Evolutionary conservation across 2,113 vertebrate genomes (phyloP).

Genomic region (Tachycineta bicolor): DNA sequence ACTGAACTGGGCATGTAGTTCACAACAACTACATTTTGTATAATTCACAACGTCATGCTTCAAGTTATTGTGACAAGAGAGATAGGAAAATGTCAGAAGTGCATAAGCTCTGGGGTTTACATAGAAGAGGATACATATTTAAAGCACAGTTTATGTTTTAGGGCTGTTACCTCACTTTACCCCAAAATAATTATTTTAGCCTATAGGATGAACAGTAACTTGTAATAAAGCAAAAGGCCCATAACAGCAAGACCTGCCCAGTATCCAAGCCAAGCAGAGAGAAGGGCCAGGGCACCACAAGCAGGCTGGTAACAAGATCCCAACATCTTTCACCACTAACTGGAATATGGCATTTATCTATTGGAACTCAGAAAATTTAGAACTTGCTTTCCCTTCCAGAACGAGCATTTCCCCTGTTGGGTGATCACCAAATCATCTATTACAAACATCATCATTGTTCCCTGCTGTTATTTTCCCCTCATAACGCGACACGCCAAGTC

Average conservation of each 20-base stretch:
- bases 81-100: background rate
- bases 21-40: background rate
- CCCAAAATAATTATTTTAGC: background rate
- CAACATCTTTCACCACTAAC: background rate
- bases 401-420: background rate
- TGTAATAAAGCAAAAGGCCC: background rate
- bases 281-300: background rate
- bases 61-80: background rate
- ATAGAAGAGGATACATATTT: background rate
- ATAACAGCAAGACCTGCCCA: background rate
- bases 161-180: background rate
- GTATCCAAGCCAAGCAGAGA: background rate
- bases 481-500: background rate
- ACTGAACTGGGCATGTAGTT: background rate
- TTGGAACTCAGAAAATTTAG: background rate
- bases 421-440: fast-evolving
- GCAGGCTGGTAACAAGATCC: background rate
- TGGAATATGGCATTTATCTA: background rate
- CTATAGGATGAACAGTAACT: background rate
- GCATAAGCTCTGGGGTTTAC: background rate
- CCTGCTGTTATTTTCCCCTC: background rate
- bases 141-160: background rate
- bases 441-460: background rate
- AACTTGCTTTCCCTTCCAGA: background rate
- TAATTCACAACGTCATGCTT: background rate